Evolutionary conservation across 1,140 invertebrate genomes (phyloP).

Genomic region (Pseudomyrmex flavicornis): DNA sequence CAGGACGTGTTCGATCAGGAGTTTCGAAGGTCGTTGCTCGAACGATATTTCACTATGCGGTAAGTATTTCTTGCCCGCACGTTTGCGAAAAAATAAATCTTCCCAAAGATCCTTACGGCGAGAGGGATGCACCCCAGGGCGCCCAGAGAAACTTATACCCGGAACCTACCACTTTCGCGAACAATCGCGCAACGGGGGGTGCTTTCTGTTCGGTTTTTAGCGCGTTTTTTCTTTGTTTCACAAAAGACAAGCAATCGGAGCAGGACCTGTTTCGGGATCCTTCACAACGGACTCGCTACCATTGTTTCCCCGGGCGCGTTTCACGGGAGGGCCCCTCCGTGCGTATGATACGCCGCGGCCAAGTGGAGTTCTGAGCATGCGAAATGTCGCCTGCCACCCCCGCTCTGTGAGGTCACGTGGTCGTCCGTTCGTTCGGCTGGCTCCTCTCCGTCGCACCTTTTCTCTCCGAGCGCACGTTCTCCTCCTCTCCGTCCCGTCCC

Average conservation of each 20-base stretch:
- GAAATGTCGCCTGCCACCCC: conserved; percentile 83
- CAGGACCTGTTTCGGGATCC: background rate
- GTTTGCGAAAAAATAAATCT: too few relatives aligned
- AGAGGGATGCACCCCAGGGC: too few relatives aligned
- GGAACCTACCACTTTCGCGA: conserved; percentile 17
- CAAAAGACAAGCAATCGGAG: background rate
- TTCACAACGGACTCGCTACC: conserved; percentile 40
- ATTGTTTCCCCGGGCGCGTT: conserved; percentile 60
- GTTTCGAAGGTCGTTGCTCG: too few relatives aligned
- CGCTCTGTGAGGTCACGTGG: conserved; percentile 82
- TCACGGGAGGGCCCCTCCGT: conserved; percentile 37
- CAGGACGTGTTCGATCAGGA: too few relatives aligned
- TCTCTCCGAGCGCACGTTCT: background rate
- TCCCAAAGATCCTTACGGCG: too few relatives aligned
- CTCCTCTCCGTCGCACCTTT: conserved; percentile 42
- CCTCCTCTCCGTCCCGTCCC: background rate
- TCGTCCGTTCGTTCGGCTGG: conserved; percentile 59
- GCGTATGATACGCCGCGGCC: conserved; percentile 76
- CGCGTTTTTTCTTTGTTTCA: too few relatives aligned
- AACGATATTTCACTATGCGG: too few relatives aligned
- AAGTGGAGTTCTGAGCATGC: conserved; percentile 83
- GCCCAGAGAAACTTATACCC: too few relatives aligned
- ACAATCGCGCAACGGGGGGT: background rate
- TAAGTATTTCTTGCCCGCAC: too few relatives aligned
- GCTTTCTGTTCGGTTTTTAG: too few relatives aligned